Evolutionary conservation across 2,888 invertebrate species (phyloP).

Genomic region (Acronicta aceris): DNA sequence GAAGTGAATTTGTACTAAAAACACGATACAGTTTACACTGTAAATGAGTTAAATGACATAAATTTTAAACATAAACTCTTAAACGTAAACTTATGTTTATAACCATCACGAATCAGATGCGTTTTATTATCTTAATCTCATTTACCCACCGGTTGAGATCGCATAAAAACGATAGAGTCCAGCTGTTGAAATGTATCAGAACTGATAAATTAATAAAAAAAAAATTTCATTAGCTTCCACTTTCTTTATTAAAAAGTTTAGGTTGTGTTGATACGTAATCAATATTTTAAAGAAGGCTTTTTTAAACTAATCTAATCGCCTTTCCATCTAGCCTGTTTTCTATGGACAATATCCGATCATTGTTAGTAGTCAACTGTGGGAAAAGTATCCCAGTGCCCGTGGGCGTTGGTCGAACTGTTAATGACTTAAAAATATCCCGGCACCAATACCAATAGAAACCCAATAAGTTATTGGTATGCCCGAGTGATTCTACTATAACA

Average conservation of each 20-base stretch:
- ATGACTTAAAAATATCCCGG: slow-evolving; percentile 16
- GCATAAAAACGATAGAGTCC: slow-evolving; percentile 10
- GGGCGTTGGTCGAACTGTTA: slow-evolving; percentile 13
- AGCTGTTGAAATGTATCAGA: neutral
- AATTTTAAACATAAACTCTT: neutral
- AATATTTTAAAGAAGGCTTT: no score
- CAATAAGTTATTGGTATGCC: slow-evolving; percentile 16
- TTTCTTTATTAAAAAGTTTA: no score
- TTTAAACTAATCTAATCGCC: no score
- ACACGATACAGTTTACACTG: slow-evolving; percentile 1
- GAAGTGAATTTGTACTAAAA: slow-evolving; percentile 6
- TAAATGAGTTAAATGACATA: slow-evolving; percentile 6
- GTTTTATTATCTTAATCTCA: slow-evolving; percentile 30
- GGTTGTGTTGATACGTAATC: neutral
- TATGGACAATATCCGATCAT: neutral
- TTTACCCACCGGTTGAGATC: slow-evolving; percentile 15
- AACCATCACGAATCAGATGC: slow-evolving; percentile 10
- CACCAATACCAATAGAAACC: slow-evolving; percentile 9
- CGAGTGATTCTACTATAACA: neutral
- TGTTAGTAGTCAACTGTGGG: neutral
- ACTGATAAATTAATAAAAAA: neutral
- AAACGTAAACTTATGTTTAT: slow-evolving; percentile 4
- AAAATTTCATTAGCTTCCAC: no score
- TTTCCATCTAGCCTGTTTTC: no score
- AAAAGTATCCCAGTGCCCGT: slow-evolving; percentile 1